Evolutionary conservation across 2,113 vertebrate genomes (phyloP).

Genomic region (Phalacrocorax brasilianus): DNA sequence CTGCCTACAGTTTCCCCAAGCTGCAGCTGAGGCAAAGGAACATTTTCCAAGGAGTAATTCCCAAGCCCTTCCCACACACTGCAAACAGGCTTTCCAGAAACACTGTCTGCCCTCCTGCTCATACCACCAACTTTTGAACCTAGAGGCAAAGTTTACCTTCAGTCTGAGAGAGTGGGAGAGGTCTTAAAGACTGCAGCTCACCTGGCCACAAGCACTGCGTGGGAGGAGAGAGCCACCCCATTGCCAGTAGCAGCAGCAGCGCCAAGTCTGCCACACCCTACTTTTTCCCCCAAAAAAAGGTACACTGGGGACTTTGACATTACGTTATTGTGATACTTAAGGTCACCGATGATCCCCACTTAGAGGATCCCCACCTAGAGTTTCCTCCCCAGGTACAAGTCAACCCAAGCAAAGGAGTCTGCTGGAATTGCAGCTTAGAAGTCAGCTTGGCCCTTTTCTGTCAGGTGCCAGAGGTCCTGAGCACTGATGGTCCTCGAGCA

Average conservation of each 20-base stretch:
- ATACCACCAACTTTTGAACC: background rate
- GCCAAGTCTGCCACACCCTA: background rate
- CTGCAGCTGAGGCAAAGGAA: background rate
- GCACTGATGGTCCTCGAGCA: background rate
- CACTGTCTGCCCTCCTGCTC: background rate
- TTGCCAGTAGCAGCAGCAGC: background rate
- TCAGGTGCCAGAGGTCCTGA: background rate
- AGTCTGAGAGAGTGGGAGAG: background rate
- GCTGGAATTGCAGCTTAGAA: background rate
- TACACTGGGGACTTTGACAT: background rate
- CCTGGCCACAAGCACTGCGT: background rate
- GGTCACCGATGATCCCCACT: background rate
- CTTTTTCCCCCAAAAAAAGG: background rate
- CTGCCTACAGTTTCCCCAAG: background rate
- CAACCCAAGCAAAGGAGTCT: background rate
- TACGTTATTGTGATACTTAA: background rate
- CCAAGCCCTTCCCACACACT: background rate
- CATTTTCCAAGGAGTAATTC: background rate
- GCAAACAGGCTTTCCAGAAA: background rate
- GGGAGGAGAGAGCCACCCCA: background rate
- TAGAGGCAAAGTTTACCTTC: background rate
- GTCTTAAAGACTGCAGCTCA: background rate
- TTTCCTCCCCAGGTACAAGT: background rate
- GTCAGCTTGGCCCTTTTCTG: background rate
- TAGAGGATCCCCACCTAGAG: background rate